A percentile compares a stretch with the other conserved stretches of the same genome.
Evolutionary conservation across 2,888 invertebrate genomes (phyloP).

Genomic region (Electrophaes corylata): DNA sequence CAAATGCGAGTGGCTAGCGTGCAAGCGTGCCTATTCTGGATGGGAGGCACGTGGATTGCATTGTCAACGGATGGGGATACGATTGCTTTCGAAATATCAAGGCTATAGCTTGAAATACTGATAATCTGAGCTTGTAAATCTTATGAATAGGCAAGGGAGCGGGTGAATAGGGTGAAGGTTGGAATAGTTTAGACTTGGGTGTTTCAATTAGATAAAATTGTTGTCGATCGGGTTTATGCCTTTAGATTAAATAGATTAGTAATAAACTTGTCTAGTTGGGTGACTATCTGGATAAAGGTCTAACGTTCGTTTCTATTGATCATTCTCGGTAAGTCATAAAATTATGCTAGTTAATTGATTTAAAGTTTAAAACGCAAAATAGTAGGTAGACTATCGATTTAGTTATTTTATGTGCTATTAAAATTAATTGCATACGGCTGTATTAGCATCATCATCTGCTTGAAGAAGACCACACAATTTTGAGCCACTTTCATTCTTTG

Average conservation of each 20-base stretch:
- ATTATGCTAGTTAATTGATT: too few relatives aligned
- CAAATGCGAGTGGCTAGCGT: slow-evolving; percentile 59
- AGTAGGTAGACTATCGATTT: background rate
- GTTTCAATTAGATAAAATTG: slow-evolving; percentile 10
- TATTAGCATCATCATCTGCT: too few relatives aligned
- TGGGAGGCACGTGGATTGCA: slow-evolving; percentile 44
- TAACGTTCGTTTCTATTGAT: background rate
- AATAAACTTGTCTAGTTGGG: background rate
- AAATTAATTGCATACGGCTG: too few relatives aligned
- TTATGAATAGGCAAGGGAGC: slow-evolving; percentile 15
- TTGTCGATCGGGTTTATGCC: background rate
- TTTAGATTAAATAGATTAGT: background rate
- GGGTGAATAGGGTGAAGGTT: slow-evolving; percentile 15
- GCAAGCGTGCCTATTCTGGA: slow-evolving; percentile 53
- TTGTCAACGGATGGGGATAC: slow-evolving; percentile 37
- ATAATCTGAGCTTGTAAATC: slow-evolving; percentile 16
- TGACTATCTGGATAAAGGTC: background rate
- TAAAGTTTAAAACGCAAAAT: background rate
- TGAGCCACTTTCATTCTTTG: too few relatives aligned
- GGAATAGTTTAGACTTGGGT: slow-evolving; percentile 15
- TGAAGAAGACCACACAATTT: too few relatives aligned
- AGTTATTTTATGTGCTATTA: too few relatives aligned
- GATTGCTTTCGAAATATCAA: slow-evolving; percentile 38
- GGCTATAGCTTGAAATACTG: slow-evolving; percentile 30
- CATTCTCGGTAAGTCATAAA: too few relatives aligned